A percentile compares a stretch with the other conserved stretches of the same genome.
Evolutionary conservation across 2,113 vertebrate genomes (phyloP).

Genomic region (Rallus limicola): DNA sequence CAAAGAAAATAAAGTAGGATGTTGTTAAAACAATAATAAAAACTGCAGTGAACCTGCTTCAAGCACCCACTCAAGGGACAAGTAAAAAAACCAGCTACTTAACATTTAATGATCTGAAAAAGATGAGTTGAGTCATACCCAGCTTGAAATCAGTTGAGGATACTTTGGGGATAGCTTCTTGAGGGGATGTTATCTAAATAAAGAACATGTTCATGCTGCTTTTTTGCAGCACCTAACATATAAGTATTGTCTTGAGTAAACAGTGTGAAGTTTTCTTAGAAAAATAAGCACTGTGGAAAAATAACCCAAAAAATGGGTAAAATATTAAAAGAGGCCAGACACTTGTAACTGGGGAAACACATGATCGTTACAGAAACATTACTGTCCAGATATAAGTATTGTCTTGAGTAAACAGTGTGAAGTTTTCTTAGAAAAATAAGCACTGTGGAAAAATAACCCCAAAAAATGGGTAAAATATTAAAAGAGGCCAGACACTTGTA

Average conservation of each 20-base stretch:
- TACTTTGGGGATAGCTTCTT: neutral
- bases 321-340: neutral
- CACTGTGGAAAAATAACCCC: no score
- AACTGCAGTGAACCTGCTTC: neutral
- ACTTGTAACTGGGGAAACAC: neutral
- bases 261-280: neutral
- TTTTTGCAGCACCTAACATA: neutral
- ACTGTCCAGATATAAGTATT: neutral
- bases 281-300: neutral
- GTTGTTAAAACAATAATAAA: neutral
- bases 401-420: neutral
- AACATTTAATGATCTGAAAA: constrained; percentile 9
- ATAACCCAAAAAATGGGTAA: neutral
- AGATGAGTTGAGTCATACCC: neutral
- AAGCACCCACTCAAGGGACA: neutral
- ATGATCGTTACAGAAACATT: neutral
- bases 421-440: neutral
- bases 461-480: neutral
- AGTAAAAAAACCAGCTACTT: neutral
- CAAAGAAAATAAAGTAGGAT: neutral
- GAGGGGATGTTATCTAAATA: neutral
- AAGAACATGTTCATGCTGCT: neutral
- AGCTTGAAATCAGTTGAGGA: constrained; percentile 1
- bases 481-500: neutral
- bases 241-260: neutral